These are phyloP conservation scores for Laticauda laticaudata DNA, from an alignment of 2,113 vertebrate species.

Conservation along the genomic window DNA sequence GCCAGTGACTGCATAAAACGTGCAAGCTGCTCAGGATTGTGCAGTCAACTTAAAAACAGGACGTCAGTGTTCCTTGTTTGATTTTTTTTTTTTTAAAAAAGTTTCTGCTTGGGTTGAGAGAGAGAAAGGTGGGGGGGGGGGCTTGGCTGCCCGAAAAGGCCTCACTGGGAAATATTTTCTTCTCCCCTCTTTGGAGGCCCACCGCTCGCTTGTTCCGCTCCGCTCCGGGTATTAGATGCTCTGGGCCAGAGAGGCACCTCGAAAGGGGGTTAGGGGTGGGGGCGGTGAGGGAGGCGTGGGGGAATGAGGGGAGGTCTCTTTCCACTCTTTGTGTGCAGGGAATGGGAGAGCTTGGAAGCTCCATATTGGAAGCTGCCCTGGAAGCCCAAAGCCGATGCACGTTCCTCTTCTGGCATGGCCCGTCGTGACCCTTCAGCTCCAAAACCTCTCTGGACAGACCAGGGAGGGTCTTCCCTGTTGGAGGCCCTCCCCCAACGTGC, in stretches of 20 bases:
- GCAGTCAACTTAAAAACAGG: not conserved
- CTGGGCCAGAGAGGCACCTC: constrained; percentile 37
- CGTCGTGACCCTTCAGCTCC: not conserved
- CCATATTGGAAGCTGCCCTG: not conserved
- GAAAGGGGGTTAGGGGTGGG: constrained; percentile 32
- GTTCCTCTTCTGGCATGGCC: not conserved
- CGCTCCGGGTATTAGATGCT: constrained; percentile 41
- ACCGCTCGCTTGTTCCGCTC: constrained; percentile 18
- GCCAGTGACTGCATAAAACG: no score
- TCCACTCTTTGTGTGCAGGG: constrained; percentile 38
- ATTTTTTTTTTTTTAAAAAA: not conserved
- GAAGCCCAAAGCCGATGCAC: not conserved
- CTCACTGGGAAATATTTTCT: not conserved
- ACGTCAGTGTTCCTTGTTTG: not conserved
- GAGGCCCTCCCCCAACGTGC: not conserved
- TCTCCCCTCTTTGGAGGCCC: constrained; percentile 23
- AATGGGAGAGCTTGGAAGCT: not conserved
- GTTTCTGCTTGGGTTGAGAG: not conserved
- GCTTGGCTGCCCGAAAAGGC: not conserved
- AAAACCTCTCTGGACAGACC: constrained; percentile 6
- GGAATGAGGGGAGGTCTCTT: constrained; percentile 34
- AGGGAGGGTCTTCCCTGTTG: not conserved
- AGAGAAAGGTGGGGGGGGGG: not conserved
- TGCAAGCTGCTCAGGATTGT: not conserved
- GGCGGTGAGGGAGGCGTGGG: not conserved